phyloP scores from a whole-genome alignment of 2,888 invertebrate genomes.

The Cancer borealis region DNA sequence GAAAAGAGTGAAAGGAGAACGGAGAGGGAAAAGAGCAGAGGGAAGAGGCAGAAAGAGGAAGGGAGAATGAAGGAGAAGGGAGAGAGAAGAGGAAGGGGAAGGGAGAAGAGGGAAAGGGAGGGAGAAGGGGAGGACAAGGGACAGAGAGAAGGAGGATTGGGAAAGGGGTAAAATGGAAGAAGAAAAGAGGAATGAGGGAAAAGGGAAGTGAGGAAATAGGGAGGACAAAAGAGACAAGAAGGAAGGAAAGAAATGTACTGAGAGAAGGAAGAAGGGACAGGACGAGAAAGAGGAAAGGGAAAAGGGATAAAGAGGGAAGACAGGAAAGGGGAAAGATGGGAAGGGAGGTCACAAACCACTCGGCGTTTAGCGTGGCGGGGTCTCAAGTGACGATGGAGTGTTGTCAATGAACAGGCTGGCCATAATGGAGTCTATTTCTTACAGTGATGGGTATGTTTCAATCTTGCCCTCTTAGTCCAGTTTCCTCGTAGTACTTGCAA shows the following conservation, averaged over 20 bases:
- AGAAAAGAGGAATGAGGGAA: neutral
- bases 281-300: neutral
- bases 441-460: neutral
- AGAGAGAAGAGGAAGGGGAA: neutral
- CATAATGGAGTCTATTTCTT: slow-evolving; percentile 7
- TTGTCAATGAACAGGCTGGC: slow-evolving; percentile 10
- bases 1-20: too few relatives aligned
- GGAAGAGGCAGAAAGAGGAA: neutral
- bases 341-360: too few relatives aligned
- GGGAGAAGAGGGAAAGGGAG: neutral
- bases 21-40: neutral
- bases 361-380: neutral
- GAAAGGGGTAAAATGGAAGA: neutral
- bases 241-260: too few relatives aligned
- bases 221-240: too few relatives aligned
- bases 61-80: neutral
- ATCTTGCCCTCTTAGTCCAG: slow-evolving; percentile 26
- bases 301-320: neutral
- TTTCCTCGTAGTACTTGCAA: neutral
- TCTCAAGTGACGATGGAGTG: neutral
- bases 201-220: neutral
- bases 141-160: neutral
- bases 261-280: too few relatives aligned
- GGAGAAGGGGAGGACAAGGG: neutral
- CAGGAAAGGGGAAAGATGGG: too few relatives aligned